Evolutionary conservation across 2,797 vertebrate genomes (phyloP).

Genomic region (Tokudaia tokunoshimensis): DNA sequence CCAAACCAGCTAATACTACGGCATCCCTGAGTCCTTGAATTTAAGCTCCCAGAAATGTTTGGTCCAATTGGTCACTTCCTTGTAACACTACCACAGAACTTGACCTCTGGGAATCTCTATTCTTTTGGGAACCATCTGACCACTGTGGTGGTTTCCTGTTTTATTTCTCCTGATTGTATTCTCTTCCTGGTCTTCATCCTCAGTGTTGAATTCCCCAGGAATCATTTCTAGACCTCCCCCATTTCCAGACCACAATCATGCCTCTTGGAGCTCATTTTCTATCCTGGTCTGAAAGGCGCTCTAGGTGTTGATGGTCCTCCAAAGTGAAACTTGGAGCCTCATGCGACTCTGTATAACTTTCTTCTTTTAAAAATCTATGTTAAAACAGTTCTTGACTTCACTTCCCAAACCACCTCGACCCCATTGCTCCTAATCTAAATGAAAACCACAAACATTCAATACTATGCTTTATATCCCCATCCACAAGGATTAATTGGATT

Average conservation of each 20-base stretch:
- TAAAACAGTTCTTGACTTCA: conserved; percentile 24
- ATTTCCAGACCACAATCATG: not conserved
- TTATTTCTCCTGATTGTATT: not conserved
- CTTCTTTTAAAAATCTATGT: conserved; percentile 12
- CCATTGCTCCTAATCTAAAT: conserved; percentile 6
- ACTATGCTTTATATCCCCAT: not conserved
- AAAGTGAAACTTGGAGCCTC: not conserved
- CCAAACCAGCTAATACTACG: not conserved
- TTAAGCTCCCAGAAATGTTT: not conserved
- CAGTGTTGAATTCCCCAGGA: not conserved
- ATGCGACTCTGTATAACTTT: not conserved
- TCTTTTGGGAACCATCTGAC: not conserved
- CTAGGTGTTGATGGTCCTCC: not conserved
- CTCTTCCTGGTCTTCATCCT: conserved; percentile 32
- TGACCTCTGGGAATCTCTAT: not conserved
- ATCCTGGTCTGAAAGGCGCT: not conserved
- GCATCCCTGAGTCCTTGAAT: not conserved
- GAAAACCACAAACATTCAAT: not conserved
- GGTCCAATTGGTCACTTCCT: not conserved
- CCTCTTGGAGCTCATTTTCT: not conserved
- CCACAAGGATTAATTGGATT: not conserved
- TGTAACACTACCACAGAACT: conserved; percentile 18
- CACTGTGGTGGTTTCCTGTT: not conserved
- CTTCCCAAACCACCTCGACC: not conserved
- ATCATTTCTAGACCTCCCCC: not conserved